Base-by-base conservation (phyloP, 2,797 vertebrate genomes). In the Chiloscyllium punctatum region DNA sequence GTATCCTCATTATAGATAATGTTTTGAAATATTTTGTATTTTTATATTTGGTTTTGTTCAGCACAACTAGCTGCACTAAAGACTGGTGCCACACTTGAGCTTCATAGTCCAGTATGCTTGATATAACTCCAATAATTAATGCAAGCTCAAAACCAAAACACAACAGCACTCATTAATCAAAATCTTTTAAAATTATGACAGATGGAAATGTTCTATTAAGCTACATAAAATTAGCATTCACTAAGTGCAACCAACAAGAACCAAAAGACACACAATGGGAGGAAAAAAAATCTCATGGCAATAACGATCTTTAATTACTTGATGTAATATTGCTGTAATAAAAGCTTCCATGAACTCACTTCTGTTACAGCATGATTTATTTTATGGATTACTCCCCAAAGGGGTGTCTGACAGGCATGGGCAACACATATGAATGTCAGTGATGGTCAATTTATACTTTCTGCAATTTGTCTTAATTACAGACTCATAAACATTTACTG, bases 61-160 rank as follows among this genome's bases (percentile, higher is more conserved):
- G 91, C 37, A 48, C 23, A 69, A 71, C 16, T 30, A 94, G 37
- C 68, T 94, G 69, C 1, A 71, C 66, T 48, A 30, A 94, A 48
- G n/a, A 21, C 68, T 94, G 25, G 87, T 57, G 27, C 57, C 37
- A 71, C 27, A 72, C 37, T 66, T 62, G 9, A 53, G 48, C 71
- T 72, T 95, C 37, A 13, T 42, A 77, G 18, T 77, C 27, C 48
- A 51, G 15, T n/a, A 48, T 77, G 25, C 27, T 57, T 48, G 11
- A 53, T n/a, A 57, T 72, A 72, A 95, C 94, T 77, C 53, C 21
- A 95, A 95, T 95, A 74, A 95, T 95, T 95, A 95, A 95, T 95
- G 13, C 94, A 74, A 74, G 71, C 48, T 74, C 48, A 25, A 57
- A 42, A 95, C 74, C 42, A 53, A 33, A 95, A 77, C 48, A 51